Conservation (phyloP, 2,113 vertebrate species). For the Embiotoca jacksoni region DNA sequence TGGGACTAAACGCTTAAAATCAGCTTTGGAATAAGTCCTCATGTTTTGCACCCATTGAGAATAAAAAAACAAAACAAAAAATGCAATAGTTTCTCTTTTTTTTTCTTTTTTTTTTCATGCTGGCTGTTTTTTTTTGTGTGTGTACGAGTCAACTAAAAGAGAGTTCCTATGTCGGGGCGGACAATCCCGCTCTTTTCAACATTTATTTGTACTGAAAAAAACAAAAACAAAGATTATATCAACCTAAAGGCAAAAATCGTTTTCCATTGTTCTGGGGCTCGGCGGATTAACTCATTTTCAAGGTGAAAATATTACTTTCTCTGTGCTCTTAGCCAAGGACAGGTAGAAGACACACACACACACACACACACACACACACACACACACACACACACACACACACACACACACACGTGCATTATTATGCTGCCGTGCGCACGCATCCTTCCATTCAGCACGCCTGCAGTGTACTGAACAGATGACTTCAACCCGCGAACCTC, state of each 20-base stretch:
- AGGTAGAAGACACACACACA: slow-evolving; percentile 26
- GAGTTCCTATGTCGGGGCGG: background rate
- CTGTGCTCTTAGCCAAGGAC: slow-evolving; percentile 38
- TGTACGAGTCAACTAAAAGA: background rate
- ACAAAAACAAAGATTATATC: background rate
- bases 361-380: slow-evolving; percentile 4
- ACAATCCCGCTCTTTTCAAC: background rate
- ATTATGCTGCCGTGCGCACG: slow-evolving; percentile 27
- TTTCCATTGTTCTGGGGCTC: slow-evolving; percentile 5
- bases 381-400: slow-evolving; percentile 11
- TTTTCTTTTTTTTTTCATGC: background rate
- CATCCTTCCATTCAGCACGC: slow-evolving; percentile 15
- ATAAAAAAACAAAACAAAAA: background rate
- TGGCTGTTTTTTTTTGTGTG: background rate
- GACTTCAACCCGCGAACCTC: slow-evolving; percentile 15
- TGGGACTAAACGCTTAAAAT: background rate
- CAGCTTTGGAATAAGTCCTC: no score
- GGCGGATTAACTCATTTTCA: slow-evolving; percentile 30
- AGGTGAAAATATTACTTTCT: slow-evolving; percentile 51
- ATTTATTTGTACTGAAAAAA: background rate
- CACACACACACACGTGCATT: slow-evolving; percentile 31
- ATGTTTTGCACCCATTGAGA: background rate
- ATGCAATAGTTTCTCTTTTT: background rate
- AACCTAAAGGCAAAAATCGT: background rate
- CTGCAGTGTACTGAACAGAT: slow-evolving; percentile 49